Percentiles rank a stretch among this genome's conserved stretches.
Evolutionary conservation across 1,140 invertebrate genomes (phyloP).

Genomic region (Bilobella aurantiaca): DNA sequence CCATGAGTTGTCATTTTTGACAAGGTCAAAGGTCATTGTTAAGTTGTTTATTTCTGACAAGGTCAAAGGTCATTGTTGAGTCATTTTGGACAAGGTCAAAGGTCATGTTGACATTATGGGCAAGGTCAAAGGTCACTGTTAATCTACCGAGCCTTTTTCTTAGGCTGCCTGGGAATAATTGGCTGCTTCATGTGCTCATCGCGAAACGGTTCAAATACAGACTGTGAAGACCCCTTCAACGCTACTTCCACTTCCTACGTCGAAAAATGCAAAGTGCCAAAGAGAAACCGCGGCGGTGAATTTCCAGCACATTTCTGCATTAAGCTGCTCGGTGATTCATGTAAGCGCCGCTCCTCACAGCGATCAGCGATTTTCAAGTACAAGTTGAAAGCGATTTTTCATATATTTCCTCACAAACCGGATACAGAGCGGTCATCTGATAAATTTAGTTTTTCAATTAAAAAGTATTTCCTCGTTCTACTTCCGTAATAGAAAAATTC

Average conservation of each 20-base stretch:
- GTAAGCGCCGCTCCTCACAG: too few relatives aligned
- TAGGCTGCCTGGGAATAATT: constrained; percentile 38
- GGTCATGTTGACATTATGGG: too few relatives aligned
- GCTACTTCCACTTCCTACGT: constrained; percentile 42
- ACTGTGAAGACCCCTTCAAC: constrained; percentile 52
- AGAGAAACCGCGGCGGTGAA: constrained; percentile 46
- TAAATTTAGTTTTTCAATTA: not conserved
- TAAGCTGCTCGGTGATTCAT: constrained; percentile 46
- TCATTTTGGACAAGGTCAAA: too few relatives aligned
- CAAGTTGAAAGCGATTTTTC: too few relatives aligned
- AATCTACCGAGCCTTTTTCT: not conserved
- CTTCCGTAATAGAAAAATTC: not conserved
- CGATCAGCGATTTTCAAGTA: too few relatives aligned
- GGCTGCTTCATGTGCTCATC: constrained; percentile 52
- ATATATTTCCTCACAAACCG: too few relatives aligned
- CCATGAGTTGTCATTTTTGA: too few relatives aligned
- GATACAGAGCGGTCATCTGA: not conserved
- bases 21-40: too few relatives aligned
- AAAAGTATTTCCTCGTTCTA: not conserved
- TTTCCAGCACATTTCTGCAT: constrained; percentile 51
- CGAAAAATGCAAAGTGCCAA: constrained; percentile 48
- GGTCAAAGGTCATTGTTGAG: too few relatives aligned
- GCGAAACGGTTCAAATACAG: constrained; percentile 45
- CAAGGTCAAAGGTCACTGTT: not conserved
- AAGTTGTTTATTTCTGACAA: too few relatives aligned